A percentile compares a stretch with the other conserved stretches of the same genome.
phyloP scores from a whole-genome alignment of 2,888 invertebrate genomes.

The Drosophila lutescens region DNA sequence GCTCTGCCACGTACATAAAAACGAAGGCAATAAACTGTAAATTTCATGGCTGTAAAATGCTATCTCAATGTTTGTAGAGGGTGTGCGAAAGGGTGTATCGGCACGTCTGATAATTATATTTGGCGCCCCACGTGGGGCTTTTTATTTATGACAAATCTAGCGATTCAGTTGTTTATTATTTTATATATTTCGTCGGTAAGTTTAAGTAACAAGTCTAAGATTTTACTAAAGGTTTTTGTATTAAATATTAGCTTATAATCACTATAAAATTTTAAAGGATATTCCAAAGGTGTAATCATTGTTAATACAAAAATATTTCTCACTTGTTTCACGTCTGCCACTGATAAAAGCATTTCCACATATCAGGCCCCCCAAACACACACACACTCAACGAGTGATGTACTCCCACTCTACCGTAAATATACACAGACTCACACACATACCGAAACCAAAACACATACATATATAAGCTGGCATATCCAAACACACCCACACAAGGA shows the following conservation, averaged over 20 bases:
- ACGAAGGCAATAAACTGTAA: constrained; percentile 54
- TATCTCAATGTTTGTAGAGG: constrained; percentile 45
- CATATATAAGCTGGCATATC: constrained; percentile 26
- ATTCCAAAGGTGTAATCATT: constrained; percentile 2
- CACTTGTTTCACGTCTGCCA: constrained; percentile 64
- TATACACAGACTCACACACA: constrained; percentile 22
- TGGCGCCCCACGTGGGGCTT: background rate
- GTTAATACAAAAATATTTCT: constrained; percentile 22
- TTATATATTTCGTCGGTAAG: too few relatives aligned
- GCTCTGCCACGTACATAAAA: constrained; percentile 39
- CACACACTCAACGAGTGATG: constrained; percentile 35
- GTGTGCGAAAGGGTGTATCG: constrained; percentile 21
- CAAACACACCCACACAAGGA: constrained; percentile 25
- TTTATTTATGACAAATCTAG: background rate
- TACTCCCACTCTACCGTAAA: constrained; percentile 26
- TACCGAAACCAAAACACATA: constrained; percentile 11
- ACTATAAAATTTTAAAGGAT: constrained; percentile 27
- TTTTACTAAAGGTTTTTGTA: too few relatives aligned
- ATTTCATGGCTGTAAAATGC: constrained; percentile 54
- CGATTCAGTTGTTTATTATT: background rate
- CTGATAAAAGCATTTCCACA: constrained; percentile 77
- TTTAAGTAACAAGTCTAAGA: too few relatives aligned
- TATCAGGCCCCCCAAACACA: constrained; percentile 44
- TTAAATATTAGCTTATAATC: too few relatives aligned
- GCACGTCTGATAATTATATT: background rate